A percentile compares a stretch with the other conserved stretches of the same genome.
phyloP scores from a whole-genome alignment of 1,140 invertebrate genomes.

The Neodiprion lecontei region DNA sequence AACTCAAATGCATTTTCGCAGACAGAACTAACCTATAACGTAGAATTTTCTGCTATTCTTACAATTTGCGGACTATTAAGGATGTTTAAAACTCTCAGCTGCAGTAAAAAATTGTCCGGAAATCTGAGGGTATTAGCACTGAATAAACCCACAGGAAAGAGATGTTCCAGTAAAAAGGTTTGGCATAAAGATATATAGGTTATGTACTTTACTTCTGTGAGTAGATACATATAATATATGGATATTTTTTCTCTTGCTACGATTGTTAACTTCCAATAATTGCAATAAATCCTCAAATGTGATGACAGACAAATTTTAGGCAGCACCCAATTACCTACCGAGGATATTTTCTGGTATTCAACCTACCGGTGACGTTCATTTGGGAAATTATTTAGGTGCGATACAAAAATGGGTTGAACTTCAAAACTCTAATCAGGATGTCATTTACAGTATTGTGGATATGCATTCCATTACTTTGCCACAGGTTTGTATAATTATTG shows the following conservation, averaged over 20 bases:
- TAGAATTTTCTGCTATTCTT: not conserved
- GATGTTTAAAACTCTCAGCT: not conserved
- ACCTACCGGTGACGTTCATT: slow-evolving; percentile 91
- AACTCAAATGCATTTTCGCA: not conserved
- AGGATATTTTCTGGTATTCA: slow-evolving; percentile 93
- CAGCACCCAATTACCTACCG: slow-evolving; percentile 44
- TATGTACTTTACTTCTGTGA: no score
- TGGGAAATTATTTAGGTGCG: slow-evolving; percentile 97
- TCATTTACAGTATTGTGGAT: slow-evolving; percentile 91
- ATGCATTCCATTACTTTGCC: slow-evolving; percentile 92
- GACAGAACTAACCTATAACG: not conserved
- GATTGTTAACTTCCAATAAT: no score
- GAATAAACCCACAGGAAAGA: not conserved
- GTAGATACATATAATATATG: no score
- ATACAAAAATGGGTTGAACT: slow-evolving; percentile 85
- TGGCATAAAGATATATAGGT: not conserved
- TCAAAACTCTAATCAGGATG: slow-evolving; percentile 75
- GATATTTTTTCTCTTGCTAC: no score
- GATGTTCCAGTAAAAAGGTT: not conserved
- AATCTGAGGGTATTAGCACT: not conserved
- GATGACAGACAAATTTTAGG: not conserved
- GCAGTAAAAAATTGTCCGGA: not conserved
- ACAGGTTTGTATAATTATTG: slow-evolving; percentile 64
- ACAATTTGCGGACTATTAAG: not conserved
- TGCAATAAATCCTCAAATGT: no score